These are phyloP conservation scores for Idaea dimidiata DNA, from an alignment of 2,888 invertebrate genomes.

Conservation along the genomic window DNA sequence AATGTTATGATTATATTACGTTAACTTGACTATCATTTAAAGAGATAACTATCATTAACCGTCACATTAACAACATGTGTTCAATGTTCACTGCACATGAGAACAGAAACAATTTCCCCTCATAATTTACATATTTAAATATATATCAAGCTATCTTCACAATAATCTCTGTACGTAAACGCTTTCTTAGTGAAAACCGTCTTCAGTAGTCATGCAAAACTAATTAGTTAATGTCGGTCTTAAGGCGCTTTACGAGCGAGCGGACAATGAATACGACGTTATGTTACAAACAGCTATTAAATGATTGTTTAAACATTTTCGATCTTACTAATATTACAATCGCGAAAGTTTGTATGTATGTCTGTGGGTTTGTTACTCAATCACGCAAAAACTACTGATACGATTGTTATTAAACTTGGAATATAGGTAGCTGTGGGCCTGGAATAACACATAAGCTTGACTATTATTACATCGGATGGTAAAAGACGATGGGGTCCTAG, in stretches of 20 bases:
- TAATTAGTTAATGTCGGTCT: slow-evolving; percentile 44
- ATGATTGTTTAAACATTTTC: not conserved
- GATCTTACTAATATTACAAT: no score
- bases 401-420: no score
- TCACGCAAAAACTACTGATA: no score
- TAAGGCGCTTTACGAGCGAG: not conserved
- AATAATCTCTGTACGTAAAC: slow-evolving; percentile 30
- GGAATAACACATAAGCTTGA: no score
- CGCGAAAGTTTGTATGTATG: no score
- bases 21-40: not conserved
- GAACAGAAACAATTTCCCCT: not conserved
- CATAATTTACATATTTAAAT: not conserved
- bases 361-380: no score
- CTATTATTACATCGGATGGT: no score
- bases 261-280: slow-evolving; percentile 19
- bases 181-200: slow-evolving; percentile 64
- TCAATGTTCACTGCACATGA: not conserved
- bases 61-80: not conserved
- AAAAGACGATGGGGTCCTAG: no score
- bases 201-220: slow-evolving; percentile 66
- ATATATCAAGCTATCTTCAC: slow-evolving; percentile 1
- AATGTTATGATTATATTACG: not conserved
- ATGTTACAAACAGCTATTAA: not conserved
- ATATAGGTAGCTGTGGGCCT: no score
- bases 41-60: not conserved